Evolutionary conservation across 2,113 vertebrate species (phyloP).

Genomic region (Coreoperca whiteheadi): DNA sequence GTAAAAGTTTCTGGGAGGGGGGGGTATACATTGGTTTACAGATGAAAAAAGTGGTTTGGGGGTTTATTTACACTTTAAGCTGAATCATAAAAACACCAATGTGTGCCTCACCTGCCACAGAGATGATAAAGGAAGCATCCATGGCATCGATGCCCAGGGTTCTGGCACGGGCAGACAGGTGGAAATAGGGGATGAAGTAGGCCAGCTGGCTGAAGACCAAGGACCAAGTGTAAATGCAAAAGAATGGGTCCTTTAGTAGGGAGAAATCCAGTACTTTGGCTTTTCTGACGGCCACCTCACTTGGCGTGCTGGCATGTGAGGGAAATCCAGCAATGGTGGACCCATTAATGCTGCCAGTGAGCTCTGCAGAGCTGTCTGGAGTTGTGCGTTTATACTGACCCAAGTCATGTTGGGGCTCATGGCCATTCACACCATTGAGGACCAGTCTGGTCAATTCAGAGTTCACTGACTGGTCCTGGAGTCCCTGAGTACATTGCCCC

Average conservation of each 20-base stretch:
- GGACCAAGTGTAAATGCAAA: constrained; percentile 94
- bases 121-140: constrained; percentile 93
- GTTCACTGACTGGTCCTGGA: constrained; percentile 54
- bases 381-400: constrained; percentile 59
- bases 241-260: constrained; percentile 90
- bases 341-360: constrained; percentile 73
- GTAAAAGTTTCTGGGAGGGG: too few relatives aligned
- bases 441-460: constrained; percentile 62
- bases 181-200: constrained; percentile 93
- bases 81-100: not conserved
- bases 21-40: too few relatives aligned
- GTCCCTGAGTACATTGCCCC: constrained; percentile 44
- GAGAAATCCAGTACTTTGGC: constrained; percentile 87
- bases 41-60: too few relatives aligned
- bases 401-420: constrained; percentile 48
- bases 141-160: constrained; percentile 89
- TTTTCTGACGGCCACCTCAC: constrained; percentile 45
- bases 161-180: constrained; percentile 91
- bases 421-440: constrained; percentile 54
- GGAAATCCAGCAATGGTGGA: constrained; percentile 63
- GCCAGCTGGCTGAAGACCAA: constrained; percentile 93
- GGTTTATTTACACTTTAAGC: not conserved
- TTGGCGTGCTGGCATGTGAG: constrained; percentile 45
- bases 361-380: constrained; percentile 63
- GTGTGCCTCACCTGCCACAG: constrained; percentile 88